Evolutionary conservation across 2,797 vertebrate species (phyloP), one percentile per base, ranked within the genome.

Genomic region (Molossus molossus): DNA sequence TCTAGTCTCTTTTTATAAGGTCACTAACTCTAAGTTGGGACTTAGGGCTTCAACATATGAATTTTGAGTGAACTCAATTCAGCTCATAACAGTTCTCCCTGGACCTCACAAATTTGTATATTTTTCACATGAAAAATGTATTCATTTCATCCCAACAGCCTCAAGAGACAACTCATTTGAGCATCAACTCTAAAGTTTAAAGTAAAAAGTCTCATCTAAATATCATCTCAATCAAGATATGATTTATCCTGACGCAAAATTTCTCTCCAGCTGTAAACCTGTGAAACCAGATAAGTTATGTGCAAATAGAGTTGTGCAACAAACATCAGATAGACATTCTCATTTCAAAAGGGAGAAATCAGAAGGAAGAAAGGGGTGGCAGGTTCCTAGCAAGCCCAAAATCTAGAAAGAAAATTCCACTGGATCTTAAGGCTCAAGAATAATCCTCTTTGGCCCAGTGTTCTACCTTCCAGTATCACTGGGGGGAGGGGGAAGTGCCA

Each of bases 241-340:
- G 55, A 73, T 86, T 96, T 60, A 67, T 27, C 15, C 13, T 73
- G 37, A 85, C 33, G 1, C 7, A 93, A 90, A 91, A 77, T 20
- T 65, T 17, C 8, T 73, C 69, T 94, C 25, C 9, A 82, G 9
- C 15, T 69, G 14, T 58, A 65, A 94, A 87, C 13, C 14, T 91
- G 33, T 85, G 20, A 91, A 94, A 90, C 18, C 55, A 65, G 18
- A 13, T 9, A 90, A 84, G 8, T 84, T 88, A 69, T 29, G 9
- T 79, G n/a, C n/a, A 62, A 88, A 82, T 50, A 58, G n/a, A 73
- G n/a, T 3, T 21, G 20, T 58, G 21, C 37, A 73, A 73, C 18
- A n/a, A 58, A 20, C 17, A 67, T 37, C 37, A 25, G 17, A 27
- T 57, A 85, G 17, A 27, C 21, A 73, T 76, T 90, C 60, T 45